Conservation (phyloP, 2,888 invertebrate species). For the Eilema caniola region DNA sequence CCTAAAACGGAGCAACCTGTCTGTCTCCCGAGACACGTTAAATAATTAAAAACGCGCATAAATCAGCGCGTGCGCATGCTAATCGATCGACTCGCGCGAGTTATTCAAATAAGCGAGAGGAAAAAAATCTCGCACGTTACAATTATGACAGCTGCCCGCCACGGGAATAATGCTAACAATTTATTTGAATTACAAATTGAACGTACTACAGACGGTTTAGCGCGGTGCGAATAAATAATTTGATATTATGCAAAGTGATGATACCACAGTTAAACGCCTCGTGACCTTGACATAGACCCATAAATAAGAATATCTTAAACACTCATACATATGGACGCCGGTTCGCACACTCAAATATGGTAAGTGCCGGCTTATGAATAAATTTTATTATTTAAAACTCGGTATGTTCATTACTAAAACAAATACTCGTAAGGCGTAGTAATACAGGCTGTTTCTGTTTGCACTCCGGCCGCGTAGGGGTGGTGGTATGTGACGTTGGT, state of each 20-base stretch:
- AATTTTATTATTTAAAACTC: slow-evolving; percentile 87
- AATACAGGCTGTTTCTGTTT: slow-evolving; percentile 79
- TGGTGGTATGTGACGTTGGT: neutral
- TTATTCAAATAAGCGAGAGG: slow-evolving; percentile 62
- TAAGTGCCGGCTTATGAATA: slow-evolving; percentile 86
- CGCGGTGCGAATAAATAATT: slow-evolving; percentile 85
- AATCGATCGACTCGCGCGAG: slow-evolving; percentile 53
- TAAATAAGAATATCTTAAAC: slow-evolving; percentile 86
- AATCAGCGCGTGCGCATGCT: slow-evolving; percentile 59
- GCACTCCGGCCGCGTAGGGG: slow-evolving; percentile 6
- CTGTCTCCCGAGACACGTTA: slow-evolving; percentile 29
- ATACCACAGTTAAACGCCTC: slow-evolving; percentile 74
- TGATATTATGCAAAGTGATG: slow-evolving; percentile 85
- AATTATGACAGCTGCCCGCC: slow-evolving; percentile 72
- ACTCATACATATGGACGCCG: slow-evolving; percentile 86
- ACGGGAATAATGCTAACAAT: slow-evolving; percentile 75
- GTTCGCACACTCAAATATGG: slow-evolving; percentile 85
- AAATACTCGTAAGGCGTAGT: slow-evolving; percentile 85
- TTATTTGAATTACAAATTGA: slow-evolving; percentile 86
- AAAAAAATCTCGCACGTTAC: slow-evolving; percentile 76
- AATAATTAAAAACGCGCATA: slow-evolving; percentile 50
- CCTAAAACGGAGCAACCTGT: slow-evolving; percentile 27
- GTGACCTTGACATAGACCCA: slow-evolving; percentile 86
- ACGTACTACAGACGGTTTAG: slow-evolving; percentile 80
- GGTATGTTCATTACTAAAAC: slow-evolving; percentile 87